phyloP scores from a whole-genome alignment of 2,797 vertebrate genomes.

The Pseudotriccus pelzelni region DNA sequence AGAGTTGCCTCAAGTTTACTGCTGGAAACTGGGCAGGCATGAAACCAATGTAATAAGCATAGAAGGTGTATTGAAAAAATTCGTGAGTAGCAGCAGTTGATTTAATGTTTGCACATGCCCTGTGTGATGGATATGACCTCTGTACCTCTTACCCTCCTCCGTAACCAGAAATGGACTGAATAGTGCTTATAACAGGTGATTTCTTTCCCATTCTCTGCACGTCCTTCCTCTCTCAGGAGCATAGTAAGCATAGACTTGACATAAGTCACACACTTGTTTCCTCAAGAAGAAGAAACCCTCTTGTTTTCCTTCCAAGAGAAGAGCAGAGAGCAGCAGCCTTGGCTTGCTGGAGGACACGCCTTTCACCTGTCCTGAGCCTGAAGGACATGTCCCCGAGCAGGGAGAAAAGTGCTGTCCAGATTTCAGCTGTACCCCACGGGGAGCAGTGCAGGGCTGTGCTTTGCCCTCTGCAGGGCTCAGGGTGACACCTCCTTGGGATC shows the following conservation, averaged over 20 bases:
- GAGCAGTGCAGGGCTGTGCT: background rate
- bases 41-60: background rate
- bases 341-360: background rate
- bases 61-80: background rate
- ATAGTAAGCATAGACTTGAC: background rate
- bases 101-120: background rate
- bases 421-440: rapidly evolving
- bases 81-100: background rate
- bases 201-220: background rate
- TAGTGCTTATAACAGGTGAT: background rate
- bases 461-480: background rate
- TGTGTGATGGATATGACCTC: background rate
- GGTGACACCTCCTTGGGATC: background rate
- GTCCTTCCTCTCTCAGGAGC: background rate
- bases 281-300: background rate
- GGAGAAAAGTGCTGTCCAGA: background rate
- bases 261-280: background rate
- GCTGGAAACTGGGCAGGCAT: background rate
- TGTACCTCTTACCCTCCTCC: background rate
- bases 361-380: background rate
- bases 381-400: background rate
- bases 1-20: background rate
- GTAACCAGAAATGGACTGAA: background rate
- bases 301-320: background rate
- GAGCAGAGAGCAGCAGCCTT: background rate